Percentiles rank a stretch among this genome's conserved stretches.
Conservation (phyloP, 2,797 vertebrate species). For the Labroides dimidiatus region DNA sequence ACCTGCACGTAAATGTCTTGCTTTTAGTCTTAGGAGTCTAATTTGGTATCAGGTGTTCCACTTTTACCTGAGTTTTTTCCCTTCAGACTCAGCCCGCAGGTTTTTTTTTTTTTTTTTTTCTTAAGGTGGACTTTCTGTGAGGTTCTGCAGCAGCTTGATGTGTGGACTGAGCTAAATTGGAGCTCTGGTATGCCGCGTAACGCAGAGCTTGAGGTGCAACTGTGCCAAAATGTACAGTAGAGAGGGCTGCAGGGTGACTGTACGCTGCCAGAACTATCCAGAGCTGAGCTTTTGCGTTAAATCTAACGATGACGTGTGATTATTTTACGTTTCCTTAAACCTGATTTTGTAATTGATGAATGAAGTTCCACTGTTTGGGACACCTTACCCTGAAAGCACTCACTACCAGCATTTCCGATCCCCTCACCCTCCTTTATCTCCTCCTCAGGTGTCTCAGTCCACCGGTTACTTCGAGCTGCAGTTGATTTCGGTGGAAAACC, state of each 20-base stretch:
- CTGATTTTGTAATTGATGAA: too few species aligned
- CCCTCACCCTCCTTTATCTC: constrained; percentile 24
- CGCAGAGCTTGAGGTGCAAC: background rate
- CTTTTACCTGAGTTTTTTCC: too few species aligned
- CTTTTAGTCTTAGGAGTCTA: too few species aligned
- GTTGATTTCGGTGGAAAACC: constrained; percentile 91
- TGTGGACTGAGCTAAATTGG: constrained; percentile 37
- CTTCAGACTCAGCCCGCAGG: background rate
- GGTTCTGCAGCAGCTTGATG: constrained; percentile 18
- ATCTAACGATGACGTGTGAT: background rate
- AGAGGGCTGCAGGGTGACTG: background rate
- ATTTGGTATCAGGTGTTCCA: too few species aligned
- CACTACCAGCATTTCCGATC: too few species aligned
- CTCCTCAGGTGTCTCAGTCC: constrained; percentile 88
- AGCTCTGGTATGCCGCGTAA: constrained; percentile 5
- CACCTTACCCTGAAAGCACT: too few species aligned
- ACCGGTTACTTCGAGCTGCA: constrained; percentile 96
- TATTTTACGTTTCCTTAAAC: too few species aligned
- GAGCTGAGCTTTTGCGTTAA: background rate
- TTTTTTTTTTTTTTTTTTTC: too few species aligned
- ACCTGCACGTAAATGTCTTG: background rate
- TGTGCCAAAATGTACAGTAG: constrained; percentile 39
- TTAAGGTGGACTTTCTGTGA: background rate
- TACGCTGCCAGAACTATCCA: background rate
- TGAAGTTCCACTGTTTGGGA: too few species aligned